phyloP scores from a whole-genome alignment of 1,140 invertebrate genomes.

The Physella acuta region DNA sequence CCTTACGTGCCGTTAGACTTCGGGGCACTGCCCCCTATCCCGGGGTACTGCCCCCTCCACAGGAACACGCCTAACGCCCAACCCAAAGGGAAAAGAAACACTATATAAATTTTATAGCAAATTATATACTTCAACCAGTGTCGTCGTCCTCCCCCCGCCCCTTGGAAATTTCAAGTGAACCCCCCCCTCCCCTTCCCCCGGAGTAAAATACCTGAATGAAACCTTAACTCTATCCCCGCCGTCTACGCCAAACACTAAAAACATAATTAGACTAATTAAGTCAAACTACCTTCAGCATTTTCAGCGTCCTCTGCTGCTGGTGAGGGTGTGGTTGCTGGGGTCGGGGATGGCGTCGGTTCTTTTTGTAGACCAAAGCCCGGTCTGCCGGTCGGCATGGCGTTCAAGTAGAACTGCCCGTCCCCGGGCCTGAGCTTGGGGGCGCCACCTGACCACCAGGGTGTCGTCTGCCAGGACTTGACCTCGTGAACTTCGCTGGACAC shows the following conservation, averaged over 20 bases:
- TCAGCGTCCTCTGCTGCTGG: not conserved
- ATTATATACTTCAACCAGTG: not conserved
- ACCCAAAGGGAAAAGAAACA: not conserved
- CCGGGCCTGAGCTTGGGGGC: not conserved
- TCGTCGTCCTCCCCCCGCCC: not conserved
- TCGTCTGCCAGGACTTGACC: not conserved
- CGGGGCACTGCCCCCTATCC: not conserved
- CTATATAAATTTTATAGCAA: not conserved
- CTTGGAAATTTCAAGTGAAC: not conserved
- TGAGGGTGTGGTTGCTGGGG: not conserved
- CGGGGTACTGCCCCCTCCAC: not conserved
- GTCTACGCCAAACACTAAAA: too few relatives aligned
- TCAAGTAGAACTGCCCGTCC: not conserved
- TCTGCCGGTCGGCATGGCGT: not conserved
- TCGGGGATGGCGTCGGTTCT: not conserved
- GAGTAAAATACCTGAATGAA: not conserved
- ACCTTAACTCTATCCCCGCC: too few relatives aligned
- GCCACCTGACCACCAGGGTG: not conserved
- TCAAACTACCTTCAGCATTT: too few relatives aligned
- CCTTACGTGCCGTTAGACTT: not conserved
- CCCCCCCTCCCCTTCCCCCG: too few relatives aligned
- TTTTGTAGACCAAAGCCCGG: not conserved
- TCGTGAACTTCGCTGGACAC: not conserved
- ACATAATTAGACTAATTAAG: too few relatives aligned
- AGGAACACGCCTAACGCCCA: not conserved